These are phyloP conservation scores for Hybognathus amarus DNA, from an alignment of 2,797 vertebrate genomes.

Conservation along the genomic window DNA sequence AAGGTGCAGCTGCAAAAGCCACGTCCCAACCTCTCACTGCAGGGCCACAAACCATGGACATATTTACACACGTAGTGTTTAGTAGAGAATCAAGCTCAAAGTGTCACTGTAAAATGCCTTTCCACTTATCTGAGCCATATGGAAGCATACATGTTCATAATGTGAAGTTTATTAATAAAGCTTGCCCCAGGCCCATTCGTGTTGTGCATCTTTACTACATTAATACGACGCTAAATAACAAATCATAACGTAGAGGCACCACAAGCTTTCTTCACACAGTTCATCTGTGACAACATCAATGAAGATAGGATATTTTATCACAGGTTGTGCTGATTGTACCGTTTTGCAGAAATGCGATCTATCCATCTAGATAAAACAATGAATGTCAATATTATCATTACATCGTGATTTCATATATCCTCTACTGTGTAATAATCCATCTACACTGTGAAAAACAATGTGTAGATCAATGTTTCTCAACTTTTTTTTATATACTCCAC, in stretches of 20 bases:
- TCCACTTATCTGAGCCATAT: conserved; percentile 18
- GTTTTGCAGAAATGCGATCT: conserved; percentile 22
- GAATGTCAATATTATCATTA: conserved; percentile 1
- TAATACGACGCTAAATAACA: conserved; percentile 34
- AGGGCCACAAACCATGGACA: conserved; percentile 56
- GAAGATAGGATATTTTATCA: conserved; percentile 33
- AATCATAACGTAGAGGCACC: conserved; percentile 13
- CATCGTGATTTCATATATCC: conserved; percentile 16
- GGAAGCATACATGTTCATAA: conserved; percentile 33
- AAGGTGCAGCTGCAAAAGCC: conserved; percentile 75
- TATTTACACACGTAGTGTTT: conserved; percentile 25
- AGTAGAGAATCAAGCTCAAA: conserved; percentile 12
- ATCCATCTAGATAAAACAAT: conserved; percentile 6
- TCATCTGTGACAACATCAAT: conserved; percentile 40
- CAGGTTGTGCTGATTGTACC: conserved; percentile 13
- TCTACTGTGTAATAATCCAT: neutral
- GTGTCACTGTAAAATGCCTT: conserved; percentile 23
- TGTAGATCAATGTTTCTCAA: conserved; percentile 9
- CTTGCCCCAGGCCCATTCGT: conserved; percentile 33
- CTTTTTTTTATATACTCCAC: neutral
- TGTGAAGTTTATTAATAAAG: conserved; percentile 47
- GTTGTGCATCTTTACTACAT: conserved; percentile 43
- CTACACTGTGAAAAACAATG: neutral
- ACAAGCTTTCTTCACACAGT: conserved; percentile 18
- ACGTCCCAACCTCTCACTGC: conserved; percentile 52